phyloP scores from a whole-genome alignment of 2,113 vertebrate genomes.

The Sitta europaea region DNA sequence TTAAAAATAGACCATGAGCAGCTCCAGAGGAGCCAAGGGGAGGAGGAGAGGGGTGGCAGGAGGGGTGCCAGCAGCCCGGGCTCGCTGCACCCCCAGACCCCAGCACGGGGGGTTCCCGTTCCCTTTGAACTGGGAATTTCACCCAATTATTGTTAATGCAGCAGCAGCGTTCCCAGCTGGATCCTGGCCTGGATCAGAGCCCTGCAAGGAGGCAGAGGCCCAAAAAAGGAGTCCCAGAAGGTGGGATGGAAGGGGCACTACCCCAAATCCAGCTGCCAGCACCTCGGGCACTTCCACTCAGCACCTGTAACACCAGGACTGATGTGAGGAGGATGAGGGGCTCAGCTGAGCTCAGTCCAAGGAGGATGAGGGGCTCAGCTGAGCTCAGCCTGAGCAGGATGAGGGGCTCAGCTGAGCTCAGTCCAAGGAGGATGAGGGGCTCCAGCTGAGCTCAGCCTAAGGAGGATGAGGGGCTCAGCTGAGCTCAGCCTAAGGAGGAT shows the following conservation, averaged over 20 bases:
- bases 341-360: too few relatives aligned
- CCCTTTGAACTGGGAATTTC: background rate
- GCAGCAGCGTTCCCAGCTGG: background rate
- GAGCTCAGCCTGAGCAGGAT: too few relatives aligned
- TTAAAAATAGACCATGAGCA: conserved; percentile 62
- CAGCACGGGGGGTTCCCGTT: accelerated
- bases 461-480: too few relatives aligned
- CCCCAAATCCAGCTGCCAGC: background rate
- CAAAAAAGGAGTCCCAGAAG: background rate
- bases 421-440: too few relatives aligned
- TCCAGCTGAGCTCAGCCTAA: too few relatives aligned
- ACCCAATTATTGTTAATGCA: background rate
- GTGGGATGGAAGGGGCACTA: background rate
- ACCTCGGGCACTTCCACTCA: background rate
- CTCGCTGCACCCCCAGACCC: accelerated
- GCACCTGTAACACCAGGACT: accelerated
- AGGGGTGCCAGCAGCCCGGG: background rate
- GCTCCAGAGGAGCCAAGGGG: background rate
- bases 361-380: too few relatives aligned
- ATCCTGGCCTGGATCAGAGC: background rate
- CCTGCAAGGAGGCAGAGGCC: background rate
- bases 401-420: too few relatives aligned
- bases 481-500: too few relatives aligned
- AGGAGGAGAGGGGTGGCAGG: background rate
- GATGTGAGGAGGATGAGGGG: too few relatives aligned